Percentiles rank a stretch among this genome's conserved stretches.
These are phyloP conservation scores for Camponotus fellah DNA, from an alignment of 2,888 invertebrate genomes.

Conservation along the genomic window DNA sequence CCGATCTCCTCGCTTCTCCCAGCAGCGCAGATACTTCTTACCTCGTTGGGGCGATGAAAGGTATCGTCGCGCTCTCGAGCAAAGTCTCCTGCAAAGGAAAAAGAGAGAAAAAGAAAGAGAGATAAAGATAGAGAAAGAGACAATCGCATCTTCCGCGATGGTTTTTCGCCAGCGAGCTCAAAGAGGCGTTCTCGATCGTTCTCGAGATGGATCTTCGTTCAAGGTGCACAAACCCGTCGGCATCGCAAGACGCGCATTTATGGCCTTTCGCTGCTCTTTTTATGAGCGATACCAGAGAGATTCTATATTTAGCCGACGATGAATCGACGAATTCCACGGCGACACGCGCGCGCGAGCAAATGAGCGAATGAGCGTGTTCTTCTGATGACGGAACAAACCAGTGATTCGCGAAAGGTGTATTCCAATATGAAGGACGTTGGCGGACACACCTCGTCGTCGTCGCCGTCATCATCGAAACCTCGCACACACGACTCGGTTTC, in stretches of 20 bases:
- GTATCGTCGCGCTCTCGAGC: slow-evolving; percentile 59
- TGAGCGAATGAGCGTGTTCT: not conserved
- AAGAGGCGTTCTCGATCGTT: slow-evolving; percentile 35
- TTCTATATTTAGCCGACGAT: slow-evolving; percentile 54
- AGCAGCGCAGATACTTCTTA: slow-evolving; percentile 67
- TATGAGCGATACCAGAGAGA: slow-evolving; percentile 29
- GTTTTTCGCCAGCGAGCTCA: slow-evolving; percentile 46
- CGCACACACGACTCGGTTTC: slow-evolving; percentile 31
- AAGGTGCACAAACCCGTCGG: slow-evolving; percentile 12
- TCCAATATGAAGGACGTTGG: slow-evolving; percentile 1
- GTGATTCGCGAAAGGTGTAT: slow-evolving; percentile 1
- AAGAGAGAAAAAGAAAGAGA: not conserved
- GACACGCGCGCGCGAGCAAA: slow-evolving; percentile 5
- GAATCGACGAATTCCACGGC: slow-evolving; percentile 41
- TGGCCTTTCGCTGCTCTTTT: slow-evolving; percentile 41
- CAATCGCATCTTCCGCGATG: slow-evolving; percentile 25
- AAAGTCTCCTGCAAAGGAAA: slow-evolving; percentile 5
- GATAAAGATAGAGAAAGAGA: not conserved
- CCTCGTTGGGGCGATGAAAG: slow-evolving; percentile 71
- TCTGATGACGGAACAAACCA: slow-evolving; percentile 17
- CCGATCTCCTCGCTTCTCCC: slow-evolving; percentile 42
- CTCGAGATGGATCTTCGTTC: slow-evolving; percentile 40
- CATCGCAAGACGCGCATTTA: slow-evolving; percentile 29
- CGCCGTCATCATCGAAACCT: slow-evolving; percentile 20
- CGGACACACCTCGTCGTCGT: slow-evolving; percentile 19